Base-by-base conservation (phyloP, 2,113 vertebrate genomes). In the Prochilodus magdalenae region DNA sequence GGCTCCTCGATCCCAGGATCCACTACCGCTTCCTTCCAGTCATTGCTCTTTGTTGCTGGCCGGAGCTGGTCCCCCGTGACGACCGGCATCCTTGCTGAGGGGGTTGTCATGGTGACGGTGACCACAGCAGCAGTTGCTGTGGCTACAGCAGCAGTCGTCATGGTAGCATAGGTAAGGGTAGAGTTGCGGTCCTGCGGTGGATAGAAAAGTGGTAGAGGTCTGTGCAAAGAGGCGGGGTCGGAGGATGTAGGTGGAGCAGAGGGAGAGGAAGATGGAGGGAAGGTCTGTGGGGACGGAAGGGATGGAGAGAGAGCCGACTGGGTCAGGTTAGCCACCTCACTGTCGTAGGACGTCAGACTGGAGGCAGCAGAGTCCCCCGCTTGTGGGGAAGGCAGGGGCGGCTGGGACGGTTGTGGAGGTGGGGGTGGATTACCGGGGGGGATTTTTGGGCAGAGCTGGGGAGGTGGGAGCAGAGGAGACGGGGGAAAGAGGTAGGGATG, bases 321-420 rank as follows among this genome's bases (percentile, higher is more conserved):
- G 5, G 96, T 97, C 75, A 97, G 93, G 73, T 95, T 97, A 71
- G 96, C 96, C 87, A 97, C 96, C 84, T 97, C 96, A 1, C 96
- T 97, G 90, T 97, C 96, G 0, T 97, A 97, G 22, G 96, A 97
- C 2, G 96, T 97, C 80, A 97, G 93, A 90, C 96, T 97, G 47
- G 96, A 97, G 0, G 95, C 87, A 0, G 96, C 96, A 57, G 96
- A 97, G 89, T 97, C 96, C 13, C 94, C 92, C 2, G 94, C 83
- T 79, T 96, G 93, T 0, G 95, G 88, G 22, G 92, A 92, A 1
- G 91, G 49, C 10, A 90, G 82, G n/a, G 89, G 89, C 75, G 22
- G 78, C 77, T 66, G 89, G 20, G 13, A 65, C 69, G 51, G 82
- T 75, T 70, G 82, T 14, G 40, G 73, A 16, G 73, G 36, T 49